Evolutionary conservation across 2,797 vertebrate species (phyloP), one percentile per base, ranked within the genome.

Genomic region (Limnodromus scolopaceus): DNA sequence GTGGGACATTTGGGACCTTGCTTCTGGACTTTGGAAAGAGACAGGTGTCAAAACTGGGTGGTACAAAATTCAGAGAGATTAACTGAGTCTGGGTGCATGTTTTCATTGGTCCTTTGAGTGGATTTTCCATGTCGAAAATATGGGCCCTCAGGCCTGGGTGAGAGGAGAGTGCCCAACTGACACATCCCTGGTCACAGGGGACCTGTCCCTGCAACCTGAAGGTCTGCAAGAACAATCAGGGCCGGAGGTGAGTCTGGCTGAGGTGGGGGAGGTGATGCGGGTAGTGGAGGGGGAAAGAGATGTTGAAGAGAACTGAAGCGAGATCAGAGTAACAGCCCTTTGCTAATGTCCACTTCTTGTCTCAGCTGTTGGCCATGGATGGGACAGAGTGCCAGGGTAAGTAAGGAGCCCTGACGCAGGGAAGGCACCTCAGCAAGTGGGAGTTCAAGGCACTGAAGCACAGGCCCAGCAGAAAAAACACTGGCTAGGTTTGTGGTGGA

Each of bases 71-170:
- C 54, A 53, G 32, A 70, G 49, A 70, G 4, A 17, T 74, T 32
- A 74, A n/a, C 11, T n/a, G 46, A 49, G 9, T 5, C 12, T 41
- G 13, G 10, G 3, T 63, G 76, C 5, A 2, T 20, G 8, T 25
- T 49, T 94, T 39, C 16, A 27, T n/a, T 3, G 19, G 10, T 86
- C 23, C 6, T 80, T 80, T 65, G 46, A 32, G 16, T 34, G 34
- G 19, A 9, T 57, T 54, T 83, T 58, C 16, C 27, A 13, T 11
- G 4, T 2, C 39, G 65, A 83, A 84, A 28, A 13, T 23, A 49
- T 0, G 13, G 11, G 1, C 2, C 6, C 27, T 61, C 34, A 49
- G 1, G 11, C 18, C 32, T 22, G 36, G 5, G 12, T 65, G 39
- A 64, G 28, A 55, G 10, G 19, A 36, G 3, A 34, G 17, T 24